Evolutionary conservation across 2,888 invertebrate species (phyloP).

Genomic region (Miltochrista miniata): DNA sequence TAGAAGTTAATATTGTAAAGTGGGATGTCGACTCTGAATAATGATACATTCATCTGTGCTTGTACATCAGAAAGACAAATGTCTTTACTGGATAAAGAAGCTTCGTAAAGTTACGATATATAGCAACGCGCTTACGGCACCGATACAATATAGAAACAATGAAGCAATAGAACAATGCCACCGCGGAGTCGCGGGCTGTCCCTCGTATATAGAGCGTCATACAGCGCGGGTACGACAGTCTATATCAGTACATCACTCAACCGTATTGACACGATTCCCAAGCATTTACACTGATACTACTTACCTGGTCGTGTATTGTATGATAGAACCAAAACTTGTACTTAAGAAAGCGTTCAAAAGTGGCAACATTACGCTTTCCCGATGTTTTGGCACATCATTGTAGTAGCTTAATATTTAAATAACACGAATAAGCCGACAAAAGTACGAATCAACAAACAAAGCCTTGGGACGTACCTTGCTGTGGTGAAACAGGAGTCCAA

Average conservation of each 20-base stretch:
- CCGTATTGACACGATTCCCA: slow-evolving; percentile 58
- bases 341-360: slow-evolving; percentile 15
- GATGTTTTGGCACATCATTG: slow-evolving; percentile 65
- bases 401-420: slow-evolving; percentile 37
- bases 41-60: slow-evolving; percentile 23
- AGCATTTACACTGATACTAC: slow-evolving; percentile 73
- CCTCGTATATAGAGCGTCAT: slow-evolving; percentile 45
- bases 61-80: slow-evolving; percentile 25
- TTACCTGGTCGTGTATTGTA: slow-evolving; percentile 62
- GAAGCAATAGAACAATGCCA: slow-evolving; percentile 70
- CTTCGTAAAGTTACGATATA: slow-evolving; percentile 51
- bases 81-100: slow-evolving; percentile 61
- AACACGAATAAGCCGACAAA: slow-evolving; percentile 75
- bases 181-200: slow-evolving; percentile 49
- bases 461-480: slow-evolving; percentile 93
- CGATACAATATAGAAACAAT: slow-evolving; percentile 70
- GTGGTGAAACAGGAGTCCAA: slow-evolving; percentile 98
- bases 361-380: slow-evolving; percentile 8
- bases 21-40: slow-evolving; percentile 31
- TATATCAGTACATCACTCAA: slow-evolving; percentile 43
- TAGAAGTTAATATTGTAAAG: slow-evolving; percentile 26
- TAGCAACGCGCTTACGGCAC: slow-evolving; percentile 67
- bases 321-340: slow-evolving; percentile 59
- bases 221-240: slow-evolving; percentile 51
- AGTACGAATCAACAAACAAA: slow-evolving; percentile 49